These are phyloP conservation scores for Sanderia malayensis DNA, from an alignment of 30 jellyfish, hydroid and myxozoan genomes.

Conservation along the genomic window DNA sequence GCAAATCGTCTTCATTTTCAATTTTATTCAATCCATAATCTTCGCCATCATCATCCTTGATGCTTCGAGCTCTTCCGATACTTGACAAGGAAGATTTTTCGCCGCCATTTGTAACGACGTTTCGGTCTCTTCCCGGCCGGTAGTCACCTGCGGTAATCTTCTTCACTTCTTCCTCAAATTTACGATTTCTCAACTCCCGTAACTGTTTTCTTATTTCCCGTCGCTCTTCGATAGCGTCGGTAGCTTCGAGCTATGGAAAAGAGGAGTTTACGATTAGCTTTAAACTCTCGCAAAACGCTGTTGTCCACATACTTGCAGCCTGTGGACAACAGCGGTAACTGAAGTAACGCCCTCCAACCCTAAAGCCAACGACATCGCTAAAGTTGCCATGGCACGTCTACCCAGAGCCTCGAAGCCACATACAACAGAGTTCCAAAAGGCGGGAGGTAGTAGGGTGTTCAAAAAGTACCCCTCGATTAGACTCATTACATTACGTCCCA, in stretches of 20 bases:
- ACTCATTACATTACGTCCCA: too few relatives aligned
- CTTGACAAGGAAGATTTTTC: conserved; percentile 55
- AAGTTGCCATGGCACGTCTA: too few relatives aligned
- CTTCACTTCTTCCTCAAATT: conserved; percentile 91
- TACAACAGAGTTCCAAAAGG: too few relatives aligned
- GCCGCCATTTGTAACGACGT: conserved; percentile 67
- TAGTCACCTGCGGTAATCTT: conserved; percentile 81
- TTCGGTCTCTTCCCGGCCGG: conserved; percentile 49
- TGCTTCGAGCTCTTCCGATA: conserved; percentile 39
- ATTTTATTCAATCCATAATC: conserved; percentile 67
- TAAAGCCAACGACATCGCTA: too few relatives aligned
- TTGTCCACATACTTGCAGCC: too few relatives aligned
- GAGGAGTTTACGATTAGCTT: too few relatives aligned
- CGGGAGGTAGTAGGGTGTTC: too few relatives aligned
- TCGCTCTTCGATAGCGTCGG: conserved; percentile 90
- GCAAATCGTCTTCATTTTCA: conserved; percentile 87
- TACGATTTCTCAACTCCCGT: conserved; percentile 83
- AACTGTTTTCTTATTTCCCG: conserved; percentile 85
- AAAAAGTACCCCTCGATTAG: too few relatives aligned
- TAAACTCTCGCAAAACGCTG: too few relatives aligned
- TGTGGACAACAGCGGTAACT: too few relatives aligned
- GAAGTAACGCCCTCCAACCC: too few relatives aligned
- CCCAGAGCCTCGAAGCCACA: too few relatives aligned
- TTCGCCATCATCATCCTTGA: conserved; percentile 59
- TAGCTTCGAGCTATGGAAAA: conserved; percentile 75